phyloP scores from a whole-genome alignment of 2,113 vertebrate species.

The Dromiciops gliroides region DNA sequence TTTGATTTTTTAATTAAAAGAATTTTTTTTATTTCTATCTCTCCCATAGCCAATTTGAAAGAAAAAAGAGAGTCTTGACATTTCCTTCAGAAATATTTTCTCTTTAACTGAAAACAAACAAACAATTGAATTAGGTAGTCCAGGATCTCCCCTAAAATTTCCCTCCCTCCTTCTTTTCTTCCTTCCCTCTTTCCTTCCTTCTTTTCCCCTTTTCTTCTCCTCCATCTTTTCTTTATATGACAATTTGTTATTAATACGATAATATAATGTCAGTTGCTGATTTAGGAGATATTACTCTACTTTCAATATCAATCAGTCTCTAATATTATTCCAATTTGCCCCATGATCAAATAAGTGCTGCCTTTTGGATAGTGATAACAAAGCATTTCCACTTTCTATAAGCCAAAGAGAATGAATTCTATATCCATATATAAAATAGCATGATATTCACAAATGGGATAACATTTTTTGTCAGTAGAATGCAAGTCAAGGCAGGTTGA shows the following conservation, averaged over 20 bases:
- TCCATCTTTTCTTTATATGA: not conserved
- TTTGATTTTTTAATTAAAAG: not conserved
- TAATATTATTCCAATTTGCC: not conserved
- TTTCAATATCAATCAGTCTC: not conserved
- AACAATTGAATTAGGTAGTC: not conserved
- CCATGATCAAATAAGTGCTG: not conserved
- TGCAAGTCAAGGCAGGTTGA: slow-evolving; percentile 36
- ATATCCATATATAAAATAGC: not conserved
- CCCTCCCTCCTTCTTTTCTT: not conserved
- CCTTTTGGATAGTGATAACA: not conserved
- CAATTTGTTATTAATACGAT: not conserved
- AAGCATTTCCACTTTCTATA: not conserved
- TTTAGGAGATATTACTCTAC: not conserved
- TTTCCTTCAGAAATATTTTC: not conserved
- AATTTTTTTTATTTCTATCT: not conserved
- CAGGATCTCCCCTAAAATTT: not conserved
- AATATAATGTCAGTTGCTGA: not conserved
- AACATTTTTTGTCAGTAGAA: slow-evolving; percentile 24
- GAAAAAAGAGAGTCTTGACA: not conserved
- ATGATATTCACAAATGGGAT: not conserved
- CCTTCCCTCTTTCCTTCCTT: no score
- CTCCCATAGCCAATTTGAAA: not conserved
- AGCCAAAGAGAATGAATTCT: not conserved
- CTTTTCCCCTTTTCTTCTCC: not conserved
- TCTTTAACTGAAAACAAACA: not conserved